phyloP scores from a whole-genome alignment of 2,113 vertebrate species.

The Terrapene triunguis region DNA sequence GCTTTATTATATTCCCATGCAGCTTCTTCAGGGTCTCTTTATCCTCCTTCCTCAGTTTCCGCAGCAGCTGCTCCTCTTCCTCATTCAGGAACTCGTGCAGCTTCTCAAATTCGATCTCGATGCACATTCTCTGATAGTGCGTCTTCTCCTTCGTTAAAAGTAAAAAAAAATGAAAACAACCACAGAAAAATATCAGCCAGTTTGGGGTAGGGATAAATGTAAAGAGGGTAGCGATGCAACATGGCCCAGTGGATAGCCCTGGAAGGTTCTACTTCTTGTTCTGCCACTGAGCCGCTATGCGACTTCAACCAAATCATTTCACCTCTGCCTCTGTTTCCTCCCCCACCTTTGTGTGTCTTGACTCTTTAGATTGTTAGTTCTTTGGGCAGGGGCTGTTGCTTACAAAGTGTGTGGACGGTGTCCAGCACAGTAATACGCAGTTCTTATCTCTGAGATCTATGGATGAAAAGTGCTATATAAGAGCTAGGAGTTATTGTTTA shows the following conservation, averaged over 20 bases:
- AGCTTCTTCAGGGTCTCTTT: slow-evolving; percentile 12
- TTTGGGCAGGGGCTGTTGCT: neutral
- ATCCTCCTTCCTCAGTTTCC: slow-evolving; percentile 24
- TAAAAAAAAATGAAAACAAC: neutral
- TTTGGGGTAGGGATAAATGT: neutral
- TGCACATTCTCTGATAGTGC: slow-evolving; percentile 3
- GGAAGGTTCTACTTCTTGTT: neutral
- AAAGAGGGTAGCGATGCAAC: neutral
- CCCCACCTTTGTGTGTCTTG: neutral
- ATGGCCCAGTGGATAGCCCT: neutral
- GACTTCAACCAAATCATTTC: neutral
- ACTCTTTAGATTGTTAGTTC: neutral
- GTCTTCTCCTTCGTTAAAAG: neutral
- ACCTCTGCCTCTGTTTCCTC: neutral
- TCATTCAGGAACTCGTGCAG: slow-evolving; percentile 5
- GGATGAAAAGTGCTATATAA: too few species aligned
- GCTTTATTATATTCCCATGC: neutral
- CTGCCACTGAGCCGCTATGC: neutral
- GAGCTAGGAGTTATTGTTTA: too few species aligned
- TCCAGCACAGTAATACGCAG: neutral
- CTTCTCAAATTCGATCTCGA: slow-evolving; percentile 11
- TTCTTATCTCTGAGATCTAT: neutral
- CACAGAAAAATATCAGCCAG: neutral
- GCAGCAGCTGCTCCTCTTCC: slow-evolving; percentile 12
- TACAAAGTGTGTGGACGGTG: neutral